Evolutionary conservation across 2,888 invertebrate genomes (phyloP), one percentile per base, ranked within the genome.

Genomic region (Leucania comma): DNA sequence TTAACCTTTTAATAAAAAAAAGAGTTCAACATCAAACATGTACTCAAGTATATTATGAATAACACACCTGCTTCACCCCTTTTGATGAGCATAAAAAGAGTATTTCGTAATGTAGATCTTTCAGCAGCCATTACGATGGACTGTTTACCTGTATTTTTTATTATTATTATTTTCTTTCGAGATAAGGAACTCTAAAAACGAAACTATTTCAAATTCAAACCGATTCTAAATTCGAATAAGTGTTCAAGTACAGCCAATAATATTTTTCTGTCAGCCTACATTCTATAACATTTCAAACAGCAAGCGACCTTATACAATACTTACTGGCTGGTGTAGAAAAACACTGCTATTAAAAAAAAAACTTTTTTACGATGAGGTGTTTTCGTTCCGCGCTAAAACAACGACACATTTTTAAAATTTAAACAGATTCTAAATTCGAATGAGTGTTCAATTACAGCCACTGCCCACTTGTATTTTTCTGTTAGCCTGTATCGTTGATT

Each of bases 141-240:
- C 58, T 87, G 85, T 87, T 87, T 88, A 88, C 87, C 88, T 87
- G 84, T 73, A 68, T 75, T 59, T 62, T 70, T 69, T 82, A 80
- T 83, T 80, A n/a, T n/a, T n/a, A n/a, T n/a, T n/a, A n/a, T n/a
- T n/a, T n/a, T n/a, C n/a, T n/a, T n/a, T 29, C 4, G 29, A 29
- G 29, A 29, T 29, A 29, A n/a, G 29, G 29, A 29, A 29, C 29
- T 4, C 29, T 4, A 29, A 29, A 29, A 29, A 29, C 29, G 29
- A 17, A 0, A 5, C 3, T 14, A 1, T 24, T 14, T 14, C 12
- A 26, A 26, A 29, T 20, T 10, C 3, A 29, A 32, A 32, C 56
- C 12, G 32, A 56, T 56, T 54, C 54, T 32, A 12, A 56, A 32
- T 56, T 32, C n/a, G n/a, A 56, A n/a, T 6, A n/a, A n/a, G 12